Evolutionary conservation across 1,140 invertebrate genomes (phyloP).

Genomic region (Euwallacea similis): DNA sequence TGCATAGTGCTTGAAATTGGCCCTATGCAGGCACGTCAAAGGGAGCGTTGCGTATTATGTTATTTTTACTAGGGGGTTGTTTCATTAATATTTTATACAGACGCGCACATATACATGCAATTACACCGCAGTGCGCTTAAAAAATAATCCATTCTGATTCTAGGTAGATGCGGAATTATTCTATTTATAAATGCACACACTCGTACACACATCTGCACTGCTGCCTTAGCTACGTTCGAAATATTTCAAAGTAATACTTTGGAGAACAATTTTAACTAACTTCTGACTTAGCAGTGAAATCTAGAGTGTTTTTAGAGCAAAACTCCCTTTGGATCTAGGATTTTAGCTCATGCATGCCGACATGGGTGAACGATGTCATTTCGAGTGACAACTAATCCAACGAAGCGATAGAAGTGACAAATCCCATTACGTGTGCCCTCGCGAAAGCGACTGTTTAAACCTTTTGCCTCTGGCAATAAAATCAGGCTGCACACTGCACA

Average conservation of each 20-base stretch:
- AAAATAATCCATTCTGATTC: too few species aligned
- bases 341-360: background rate
- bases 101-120: too few species aligned
- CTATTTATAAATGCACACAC: too few species aligned
- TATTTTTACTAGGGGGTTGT: background rate
- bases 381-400: background rate
- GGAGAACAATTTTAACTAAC: too few species aligned
- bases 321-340: background rate
- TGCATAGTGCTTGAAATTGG: conserved; percentile 8
- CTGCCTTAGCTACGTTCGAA: too few species aligned
- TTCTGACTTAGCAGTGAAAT: background rate
- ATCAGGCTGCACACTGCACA: conserved; percentile 1
- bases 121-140: too few species aligned
- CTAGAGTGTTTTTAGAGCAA: background rate
- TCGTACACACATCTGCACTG: too few species aligned
- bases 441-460: conserved; percentile 14
- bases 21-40: conserved; percentile 6
- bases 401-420: background rate
- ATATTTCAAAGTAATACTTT: too few species aligned
- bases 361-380: background rate
- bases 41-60: background rate
- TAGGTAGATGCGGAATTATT: too few species aligned
- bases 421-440: conserved; percentile 13
- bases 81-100: too few species aligned
- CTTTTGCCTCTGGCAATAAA: conserved; percentile 14